These are phyloP conservation scores for Drosophila demipolita DNA, from an alignment of 2,888 invertebrate species.

Conservation along the genomic window DNA sequence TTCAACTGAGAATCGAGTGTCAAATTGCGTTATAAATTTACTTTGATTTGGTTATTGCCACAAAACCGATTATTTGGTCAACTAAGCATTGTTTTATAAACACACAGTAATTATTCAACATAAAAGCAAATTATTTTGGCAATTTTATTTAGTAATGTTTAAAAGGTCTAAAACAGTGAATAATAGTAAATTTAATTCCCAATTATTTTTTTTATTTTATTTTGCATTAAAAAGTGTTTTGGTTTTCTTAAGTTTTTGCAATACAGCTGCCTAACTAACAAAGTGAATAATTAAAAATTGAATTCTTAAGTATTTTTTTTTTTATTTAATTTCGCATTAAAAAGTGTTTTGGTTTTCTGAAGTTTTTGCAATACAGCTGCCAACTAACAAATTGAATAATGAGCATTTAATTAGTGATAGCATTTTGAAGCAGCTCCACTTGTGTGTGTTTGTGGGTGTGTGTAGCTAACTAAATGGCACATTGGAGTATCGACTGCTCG, in stretches of 20 bases:
- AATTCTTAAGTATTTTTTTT: too few relatives aligned
- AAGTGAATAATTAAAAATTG: too few relatives aligned
- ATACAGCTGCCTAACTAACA: too few relatives aligned
- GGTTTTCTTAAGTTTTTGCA: too few relatives aligned
- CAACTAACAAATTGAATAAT: background rate
- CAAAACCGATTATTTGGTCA: background rate
- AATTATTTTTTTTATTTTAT: too few relatives aligned
- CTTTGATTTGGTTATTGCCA: background rate
- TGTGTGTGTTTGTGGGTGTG: background rate
- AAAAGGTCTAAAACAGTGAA: background rate
- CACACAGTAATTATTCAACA: background rate
- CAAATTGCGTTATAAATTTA: slow-evolving; percentile 7
- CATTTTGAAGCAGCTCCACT: background rate
- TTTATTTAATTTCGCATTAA: too few relatives aligned
- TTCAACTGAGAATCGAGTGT: background rate
- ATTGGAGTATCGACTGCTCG: slow-evolving; percentile 20
- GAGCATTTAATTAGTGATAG: slow-evolving; percentile 25
- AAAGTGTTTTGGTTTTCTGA: too few relatives aligned
- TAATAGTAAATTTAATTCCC: too few relatives aligned
- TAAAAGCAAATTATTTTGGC: background rate
- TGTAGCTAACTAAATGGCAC: slow-evolving; percentile 18
- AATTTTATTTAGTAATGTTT: too few relatives aligned
- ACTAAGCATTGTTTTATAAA: background rate
- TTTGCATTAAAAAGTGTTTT: too few relatives aligned
- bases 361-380: too few relatives aligned